Conservation (phyloP, 2,797 vertebrate genomes). For the Oceanodroma leucorhoa region DNA sequence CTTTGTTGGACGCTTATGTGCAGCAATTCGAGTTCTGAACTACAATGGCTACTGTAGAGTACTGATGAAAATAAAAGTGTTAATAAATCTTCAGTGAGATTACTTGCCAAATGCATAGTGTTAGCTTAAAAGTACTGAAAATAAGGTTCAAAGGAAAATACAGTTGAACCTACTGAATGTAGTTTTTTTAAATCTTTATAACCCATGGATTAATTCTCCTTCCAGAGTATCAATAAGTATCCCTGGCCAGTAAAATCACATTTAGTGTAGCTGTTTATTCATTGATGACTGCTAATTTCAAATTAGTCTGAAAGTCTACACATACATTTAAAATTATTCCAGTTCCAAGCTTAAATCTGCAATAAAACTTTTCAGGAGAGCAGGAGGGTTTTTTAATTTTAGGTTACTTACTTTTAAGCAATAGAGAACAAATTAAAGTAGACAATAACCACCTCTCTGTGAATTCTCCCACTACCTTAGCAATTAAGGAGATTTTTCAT, state of each 20-base stretch:
- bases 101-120: rapidly evolving
- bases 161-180: not conserved
- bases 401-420: not conserved
- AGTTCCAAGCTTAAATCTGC: not conserved
- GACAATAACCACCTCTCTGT: not conserved
- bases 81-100: not conserved
- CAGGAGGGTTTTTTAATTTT: not conserved
- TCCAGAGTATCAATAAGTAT: not conserved
- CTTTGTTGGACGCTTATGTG: rapidly evolving
- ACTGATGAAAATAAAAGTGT: not conserved
- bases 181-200: not conserved
- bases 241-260: not conserved
- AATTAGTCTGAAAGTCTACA: not conserved
- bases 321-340: not conserved
- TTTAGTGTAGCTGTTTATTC: not conserved
- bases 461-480: not conserved
- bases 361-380: not conserved
- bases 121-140: not conserved
- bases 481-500: not conserved
- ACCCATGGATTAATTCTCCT: not conserved
- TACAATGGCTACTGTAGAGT: rapidly evolving
- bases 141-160: not conserved
- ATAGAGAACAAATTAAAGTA: not conserved
- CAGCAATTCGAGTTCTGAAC: rapidly evolving
- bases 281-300: not conserved